Evolutionary conservation across 2,888 invertebrate genomes (phyloP), one percentile per base, ranked within the genome.

Genomic region (Drosophila melanosoma): DNA sequence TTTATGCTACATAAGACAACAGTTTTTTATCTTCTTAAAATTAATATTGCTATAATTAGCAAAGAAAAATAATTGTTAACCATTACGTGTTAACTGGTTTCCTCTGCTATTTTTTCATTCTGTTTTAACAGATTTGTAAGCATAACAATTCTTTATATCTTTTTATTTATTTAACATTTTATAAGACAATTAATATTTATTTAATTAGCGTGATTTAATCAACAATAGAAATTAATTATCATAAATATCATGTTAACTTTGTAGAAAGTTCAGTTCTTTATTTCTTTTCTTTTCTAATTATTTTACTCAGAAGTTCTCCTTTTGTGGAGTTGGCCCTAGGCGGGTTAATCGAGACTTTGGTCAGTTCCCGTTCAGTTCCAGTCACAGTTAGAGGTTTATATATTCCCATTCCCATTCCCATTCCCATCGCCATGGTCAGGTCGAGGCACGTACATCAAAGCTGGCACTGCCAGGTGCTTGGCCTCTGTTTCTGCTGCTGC

Each of bases 401-500:
- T 40, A 35, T 12, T 40, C 23, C 23, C 42, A 23, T 59, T 40
- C n/a, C 23, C 42, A 23, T 59, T 33, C 8, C 20, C 33, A 53
- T 20, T 17, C n/a, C 15, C 11, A 36, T 5, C 33, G 52, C 20
- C 59, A 33, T 38, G 26, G 11, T 52, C 23, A 26, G 29, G 61
- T 74, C 35, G 26, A 40, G 75, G 80, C 77, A 77, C 77, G 77
- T 77, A 75, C 76, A 67, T 63, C 69, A 62, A 57, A 35, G 49
- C 56, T 53, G 49, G 59, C 51, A 10, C 36, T 26, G 72, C n/a
- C 79, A 80, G 78, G 80, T 75, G 78, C 52, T 69, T 59, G 69
- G 51, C 60, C 61, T 59, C 53, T 51, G 60, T 57, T 59, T 42
- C 35, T 33, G 23, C 20, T 38, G n/a, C 62, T 40, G 20, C 20